phyloP scores from a whole-genome alignment of 1,140 invertebrate genomes.

The Centruroides sculpturatus region DNA sequence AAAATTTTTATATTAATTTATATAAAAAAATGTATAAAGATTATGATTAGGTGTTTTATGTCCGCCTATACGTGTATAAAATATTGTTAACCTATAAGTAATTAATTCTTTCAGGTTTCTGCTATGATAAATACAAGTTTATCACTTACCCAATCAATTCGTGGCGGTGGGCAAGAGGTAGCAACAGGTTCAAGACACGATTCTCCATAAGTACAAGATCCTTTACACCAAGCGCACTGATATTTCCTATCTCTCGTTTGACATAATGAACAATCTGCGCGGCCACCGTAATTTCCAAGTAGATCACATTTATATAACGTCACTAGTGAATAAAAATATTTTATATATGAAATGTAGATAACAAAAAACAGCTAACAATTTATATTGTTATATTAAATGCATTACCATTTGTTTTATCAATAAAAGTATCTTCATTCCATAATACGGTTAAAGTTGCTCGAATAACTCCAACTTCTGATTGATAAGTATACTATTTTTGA shows the following conservation, averaged over 20 bases:
- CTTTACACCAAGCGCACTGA: slow-evolving; percentile 81
- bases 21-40: no score
- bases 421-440: slow-evolving; percentile 85
- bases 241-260: slow-evolving; percentile 66
- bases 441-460: slow-evolving; percentile 74
- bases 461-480: slow-evolving; percentile 66
- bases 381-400: neutral
- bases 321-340: slow-evolving; percentile 32
- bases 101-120: neutral
- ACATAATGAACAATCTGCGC: slow-evolving; percentile 84
- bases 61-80: no score
- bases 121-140: neutral
- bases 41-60: no score
- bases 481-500: slow-evolving; percentile 56
- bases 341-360: neutral
- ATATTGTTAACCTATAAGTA: neutral
- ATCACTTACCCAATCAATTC: slow-evolving; percentile 66
- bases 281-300: slow-evolving; percentile 74
- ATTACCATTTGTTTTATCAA: slow-evolving; percentile 59
- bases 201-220: slow-evolving; percentile 66
- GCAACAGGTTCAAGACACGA: slow-evolving; percentile 47
- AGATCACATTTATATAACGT: slow-evolving; percentile 89
- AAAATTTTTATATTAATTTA: no score
- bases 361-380: neutral
- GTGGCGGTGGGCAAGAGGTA: slow-evolving; percentile 71